A percentile compares a stretch with the other conserved stretches of the same genome.
Evolutionary conservation across 2,797 vertebrate genomes (phyloP).

Genomic region (Neosilurus mollespiculum): DNA sequence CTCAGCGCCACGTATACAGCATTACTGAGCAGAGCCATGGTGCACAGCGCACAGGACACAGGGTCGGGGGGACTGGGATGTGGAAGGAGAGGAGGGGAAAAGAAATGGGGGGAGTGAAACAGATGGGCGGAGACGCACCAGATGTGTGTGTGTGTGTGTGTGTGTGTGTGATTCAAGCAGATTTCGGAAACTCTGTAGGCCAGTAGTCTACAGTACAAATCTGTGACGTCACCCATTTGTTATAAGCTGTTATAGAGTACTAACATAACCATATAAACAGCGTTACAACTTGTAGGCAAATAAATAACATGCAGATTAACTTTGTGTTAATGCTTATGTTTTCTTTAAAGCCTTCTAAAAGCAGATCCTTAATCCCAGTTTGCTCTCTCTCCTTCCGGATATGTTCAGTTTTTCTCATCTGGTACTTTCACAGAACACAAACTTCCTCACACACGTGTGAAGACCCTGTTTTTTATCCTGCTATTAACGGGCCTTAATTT

Average conservation of each 20-base stretch:
- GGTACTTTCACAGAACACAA: neutral
- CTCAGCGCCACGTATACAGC: constrained; percentile 77
- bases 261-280: neutral
- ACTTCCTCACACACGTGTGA: no score
- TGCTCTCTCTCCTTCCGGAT: neutral
- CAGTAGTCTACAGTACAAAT: no score
- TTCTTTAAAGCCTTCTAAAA: neutral
- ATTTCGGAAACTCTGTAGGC: neutral
- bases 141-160: constrained; percentile 2
- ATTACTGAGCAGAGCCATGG: constrained; percentile 69
- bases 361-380: neutral
- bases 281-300: neutral
- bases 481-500: neutral
- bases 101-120: constrained; percentile 30
- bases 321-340: neutral
- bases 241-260: neutral
- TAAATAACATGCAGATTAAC: neutral
- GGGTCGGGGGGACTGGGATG: constrained; percentile 59
- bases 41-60: constrained; percentile 42
- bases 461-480: neutral
- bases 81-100: constrained; percentile 26
- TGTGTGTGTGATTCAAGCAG: neutral
- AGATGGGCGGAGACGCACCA: constrained; percentile 20
- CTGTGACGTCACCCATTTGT: neutral
- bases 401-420: neutral